Evolutionary conservation across 2,888 invertebrate species (phyloP).

Genomic region (Hermaeophaga mercurialis): DNA sequence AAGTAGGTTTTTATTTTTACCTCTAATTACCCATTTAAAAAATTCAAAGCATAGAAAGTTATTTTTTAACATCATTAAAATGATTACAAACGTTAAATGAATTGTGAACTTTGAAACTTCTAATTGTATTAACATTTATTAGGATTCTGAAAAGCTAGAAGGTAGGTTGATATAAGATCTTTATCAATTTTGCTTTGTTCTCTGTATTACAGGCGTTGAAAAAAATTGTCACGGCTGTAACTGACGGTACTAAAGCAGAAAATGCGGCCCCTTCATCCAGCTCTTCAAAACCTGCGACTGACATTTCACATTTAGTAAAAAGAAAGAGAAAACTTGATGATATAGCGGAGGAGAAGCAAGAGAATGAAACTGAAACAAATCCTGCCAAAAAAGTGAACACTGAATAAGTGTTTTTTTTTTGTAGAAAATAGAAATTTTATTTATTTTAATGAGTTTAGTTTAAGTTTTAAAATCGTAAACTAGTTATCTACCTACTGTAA

Average conservation of each 20-base stretch:
- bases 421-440: too few species aligned
- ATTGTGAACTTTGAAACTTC: too few species aligned
- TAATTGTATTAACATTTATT: too few species aligned
- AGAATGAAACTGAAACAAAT: slow-evolving; percentile 46
- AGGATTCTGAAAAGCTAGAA: too few species aligned
- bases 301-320: slow-evolving; percentile 83
- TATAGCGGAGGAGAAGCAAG: slow-evolving; percentile 52
- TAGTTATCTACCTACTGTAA: too few species aligned
- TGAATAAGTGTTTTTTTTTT: neutral
- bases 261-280: slow-evolving; percentile 22
- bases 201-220: slow-evolving; percentile 38
- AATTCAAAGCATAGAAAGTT: too few species aligned
- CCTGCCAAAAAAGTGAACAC: slow-evolving; percentile 63
- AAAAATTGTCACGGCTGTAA: slow-evolving; percentile 35
- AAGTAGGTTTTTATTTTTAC: slow-evolving; percentile 7
- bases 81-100: too few species aligned
- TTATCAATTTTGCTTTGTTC: neutral
- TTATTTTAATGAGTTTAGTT: too few species aligned
- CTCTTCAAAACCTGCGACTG: slow-evolving; percentile 66
- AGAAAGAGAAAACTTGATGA: slow-evolving; percentile 75
- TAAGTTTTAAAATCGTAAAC: too few species aligned
- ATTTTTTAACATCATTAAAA: too few species aligned
- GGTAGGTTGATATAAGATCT: neutral
- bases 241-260: slow-evolving; percentile 15
- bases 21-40: neutral